Evolutionary conservation across 2,888 invertebrate genomes (phyloP).

Genomic region (Hermaeophaga mercurialis): DNA sequence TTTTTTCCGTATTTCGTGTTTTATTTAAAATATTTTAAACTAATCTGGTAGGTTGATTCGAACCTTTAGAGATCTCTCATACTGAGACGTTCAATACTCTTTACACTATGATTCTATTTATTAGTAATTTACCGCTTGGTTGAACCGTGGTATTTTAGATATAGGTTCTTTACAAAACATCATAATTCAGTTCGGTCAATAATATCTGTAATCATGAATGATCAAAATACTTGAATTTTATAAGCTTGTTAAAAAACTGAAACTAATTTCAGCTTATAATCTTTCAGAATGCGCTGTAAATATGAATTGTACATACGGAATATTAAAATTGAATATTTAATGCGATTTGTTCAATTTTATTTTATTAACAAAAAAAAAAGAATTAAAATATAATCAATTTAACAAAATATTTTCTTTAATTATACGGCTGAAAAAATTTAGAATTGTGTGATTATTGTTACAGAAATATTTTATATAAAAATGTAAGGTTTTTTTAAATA

Average conservation of each 20-base stretch:
- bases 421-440: too few species aligned
- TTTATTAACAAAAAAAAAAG: too few species aligned
- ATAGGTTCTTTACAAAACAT: constrained; percentile 15
- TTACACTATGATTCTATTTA: constrained; percentile 13
- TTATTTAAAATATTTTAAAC: too few species aligned
- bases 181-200: constrained; percentile 12
- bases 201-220: constrained; percentile 7
- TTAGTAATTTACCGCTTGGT: constrained; percentile 16
- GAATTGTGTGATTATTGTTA: too few species aligned
- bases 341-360: too few species aligned
- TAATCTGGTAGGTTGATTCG: too few species aligned
- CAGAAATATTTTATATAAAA: too few species aligned
- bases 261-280: not conserved
- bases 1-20: too few species aligned
- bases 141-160: constrained; percentile 10
- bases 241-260: constrained; percentile 11
- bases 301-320: not conserved
- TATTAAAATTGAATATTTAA: too few species aligned
- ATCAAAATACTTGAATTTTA: constrained; percentile 2
- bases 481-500: too few species aligned
- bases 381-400: too few species aligned
- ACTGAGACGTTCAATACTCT: constrained; percentile 3
- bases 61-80: not conserved
- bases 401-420: too few species aligned
- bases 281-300: not conserved